A percentile compares a stretch with the other conserved stretches of the same genome.
Conservation (phyloP, 1,140 invertebrate genomes). For the Lamellibrachia luymesi region DNA sequence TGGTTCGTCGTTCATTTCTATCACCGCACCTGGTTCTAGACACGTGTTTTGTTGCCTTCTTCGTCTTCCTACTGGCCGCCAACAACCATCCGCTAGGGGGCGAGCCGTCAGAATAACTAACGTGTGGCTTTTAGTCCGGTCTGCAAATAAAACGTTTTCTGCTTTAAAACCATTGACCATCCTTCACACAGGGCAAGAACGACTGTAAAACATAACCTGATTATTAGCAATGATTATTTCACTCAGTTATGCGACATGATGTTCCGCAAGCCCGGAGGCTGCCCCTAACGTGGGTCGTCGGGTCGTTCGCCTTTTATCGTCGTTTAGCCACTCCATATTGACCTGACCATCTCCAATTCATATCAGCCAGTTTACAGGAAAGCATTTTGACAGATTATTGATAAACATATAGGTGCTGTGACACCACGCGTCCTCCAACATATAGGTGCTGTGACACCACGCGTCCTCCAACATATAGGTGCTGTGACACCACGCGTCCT, state of each 20-base stretch:
- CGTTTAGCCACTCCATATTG: background rate
- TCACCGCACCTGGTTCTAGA: background rate
- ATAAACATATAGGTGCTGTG: background rate
- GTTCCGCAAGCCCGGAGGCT: background rate
- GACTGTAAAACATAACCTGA: no score
- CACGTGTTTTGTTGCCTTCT: background rate
- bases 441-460: background rate
- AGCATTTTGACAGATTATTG: background rate
- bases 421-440: background rate
- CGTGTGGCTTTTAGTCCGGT: background rate
- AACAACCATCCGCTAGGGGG: background rate
- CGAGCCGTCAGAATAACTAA: background rate
- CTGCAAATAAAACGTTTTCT: background rate
- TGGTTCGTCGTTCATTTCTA: background rate
- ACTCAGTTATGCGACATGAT: background rate
- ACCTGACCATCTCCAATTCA: background rate
- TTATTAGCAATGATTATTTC: no score
- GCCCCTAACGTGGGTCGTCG: background rate
- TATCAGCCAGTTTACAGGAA: background rate
- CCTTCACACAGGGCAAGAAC: no score
- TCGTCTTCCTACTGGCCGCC: background rate
- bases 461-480: no score
- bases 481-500: no score
- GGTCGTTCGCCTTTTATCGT: background rate
- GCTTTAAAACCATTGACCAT: background rate